phyloP scores from a whole-genome alignment of 2,888 invertebrate genomes.

The Thera britannica region DNA sequence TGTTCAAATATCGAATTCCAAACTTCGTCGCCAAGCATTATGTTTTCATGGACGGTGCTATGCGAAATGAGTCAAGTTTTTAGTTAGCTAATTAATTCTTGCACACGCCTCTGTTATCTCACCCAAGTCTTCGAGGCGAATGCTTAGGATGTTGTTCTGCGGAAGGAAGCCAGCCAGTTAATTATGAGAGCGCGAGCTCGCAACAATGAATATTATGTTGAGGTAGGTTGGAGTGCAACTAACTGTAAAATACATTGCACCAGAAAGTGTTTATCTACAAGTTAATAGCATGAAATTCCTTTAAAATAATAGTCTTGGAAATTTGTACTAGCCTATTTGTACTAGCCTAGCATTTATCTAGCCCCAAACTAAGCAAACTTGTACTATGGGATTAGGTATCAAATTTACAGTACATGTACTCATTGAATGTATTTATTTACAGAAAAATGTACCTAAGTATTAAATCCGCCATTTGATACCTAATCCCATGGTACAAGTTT shows the following conservation, averaged over 20 bases:
- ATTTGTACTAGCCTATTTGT: no score
- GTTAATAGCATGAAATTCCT: no score
- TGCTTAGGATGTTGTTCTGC: constrained; percentile 22
- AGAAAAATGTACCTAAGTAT: no score
- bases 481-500: no score
- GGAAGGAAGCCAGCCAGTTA: constrained; percentile 1
- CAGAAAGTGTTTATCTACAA: no score
- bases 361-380: no score
- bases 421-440: no score
- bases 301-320: no score
- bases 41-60: constrained; percentile 18
- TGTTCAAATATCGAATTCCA: constrained; percentile 13
- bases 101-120: constrained; percentile 32
- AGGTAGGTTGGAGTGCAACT: constrained; percentile 1
- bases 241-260: neutral
- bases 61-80: constrained; percentile 37
- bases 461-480: no score
- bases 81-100: constrained; percentile 38
- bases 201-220: constrained; percentile 1
- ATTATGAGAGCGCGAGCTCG: constrained; percentile 6
- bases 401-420: no score
- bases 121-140: constrained; percentile 21
- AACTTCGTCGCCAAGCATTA: constrained; percentile 22
- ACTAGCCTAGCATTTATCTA: no score
- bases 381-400: no score